phyloP scores from a whole-genome alignment of 1,140 invertebrate species.

The Hyposmocoma kahamanoa region DNA sequence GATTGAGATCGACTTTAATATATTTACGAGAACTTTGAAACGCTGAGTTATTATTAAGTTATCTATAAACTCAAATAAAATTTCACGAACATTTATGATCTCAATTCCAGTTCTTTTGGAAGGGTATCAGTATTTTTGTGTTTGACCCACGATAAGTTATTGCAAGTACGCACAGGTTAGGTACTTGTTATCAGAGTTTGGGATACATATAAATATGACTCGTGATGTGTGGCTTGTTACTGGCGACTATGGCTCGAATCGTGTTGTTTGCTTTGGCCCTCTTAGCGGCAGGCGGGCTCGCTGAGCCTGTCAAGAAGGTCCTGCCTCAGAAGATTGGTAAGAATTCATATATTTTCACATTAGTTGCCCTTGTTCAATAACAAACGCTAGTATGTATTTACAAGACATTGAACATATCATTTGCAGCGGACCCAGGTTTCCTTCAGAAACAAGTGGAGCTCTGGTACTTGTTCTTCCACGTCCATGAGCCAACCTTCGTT shows the following conservation, averaged over 20 bases:
- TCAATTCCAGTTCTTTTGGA: too few relatives aligned
- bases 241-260: conserved; percentile 30
- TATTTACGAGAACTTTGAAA: too few relatives aligned
- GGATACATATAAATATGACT: conserved; percentile 28
- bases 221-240: too few relatives aligned
- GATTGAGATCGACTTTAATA: too few relatives aligned
- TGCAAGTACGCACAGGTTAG: neutral
- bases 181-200: neutral
- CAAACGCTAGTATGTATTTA: too few relatives aligned
- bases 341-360: conserved; percentile 16
- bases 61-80: too few relatives aligned
- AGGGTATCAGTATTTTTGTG: too few relatives aligned
- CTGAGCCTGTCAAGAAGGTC: conserved; percentile 18
- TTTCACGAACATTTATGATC: too few relatives aligned
- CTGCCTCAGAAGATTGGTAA: conserved; percentile 30
- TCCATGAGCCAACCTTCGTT: conserved; percentile 70
- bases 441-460: conserved; percentile 73
- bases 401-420: too few relatives aligned
- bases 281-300: conserved; percentile 20
- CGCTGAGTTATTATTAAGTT: too few relatives aligned
- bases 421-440: conserved; percentile 69
- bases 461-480: conserved; percentile 71
- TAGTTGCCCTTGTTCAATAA: too few relatives aligned
- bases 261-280: conserved; percentile 31
- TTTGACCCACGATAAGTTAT: too few relatives aligned